Conservation (phyloP, 1,140 invertebrate genomes). For the Nymphalis io region DNA sequence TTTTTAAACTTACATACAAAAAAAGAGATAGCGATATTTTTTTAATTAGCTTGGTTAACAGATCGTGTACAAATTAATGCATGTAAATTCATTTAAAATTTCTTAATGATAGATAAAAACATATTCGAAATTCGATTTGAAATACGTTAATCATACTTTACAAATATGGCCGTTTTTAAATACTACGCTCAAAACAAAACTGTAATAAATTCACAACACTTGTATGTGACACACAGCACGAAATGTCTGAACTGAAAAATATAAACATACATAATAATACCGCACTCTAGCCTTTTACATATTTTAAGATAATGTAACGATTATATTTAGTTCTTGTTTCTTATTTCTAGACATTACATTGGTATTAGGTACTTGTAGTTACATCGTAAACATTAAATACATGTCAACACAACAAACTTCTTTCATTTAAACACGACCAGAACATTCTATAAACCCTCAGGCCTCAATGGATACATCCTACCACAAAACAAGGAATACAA, state of each 20-base stretch:
- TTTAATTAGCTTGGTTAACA: too few species aligned
- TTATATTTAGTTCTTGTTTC: conserved; percentile 61
- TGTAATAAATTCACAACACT: conserved; percentile 17
- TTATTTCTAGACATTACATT: conserved; percentile 64
- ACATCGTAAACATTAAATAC: conserved; percentile 79
- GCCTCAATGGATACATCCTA: neutral
- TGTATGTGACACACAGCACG: conserved; percentile 7
- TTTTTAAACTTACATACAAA: too few species aligned
- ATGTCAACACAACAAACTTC: conserved; percentile 77
- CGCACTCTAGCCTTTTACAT: conserved; percentile 61
- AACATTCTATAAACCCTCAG: conserved; percentile 6
- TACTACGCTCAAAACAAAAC: conserved; percentile 25
- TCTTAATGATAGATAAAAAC: too few species aligned
- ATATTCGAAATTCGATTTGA: neutral
- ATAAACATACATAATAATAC: conserved; percentile 29
- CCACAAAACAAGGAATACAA: neutral
- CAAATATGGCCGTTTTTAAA: neutral
- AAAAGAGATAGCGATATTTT: too few species aligned
- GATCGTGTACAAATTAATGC: too few species aligned
- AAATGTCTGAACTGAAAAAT: neutral
- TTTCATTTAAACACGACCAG: conserved; percentile 74
- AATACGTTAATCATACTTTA: neutral
- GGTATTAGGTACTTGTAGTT: conserved; percentile 73
- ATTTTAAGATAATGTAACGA: conserved; percentile 61
- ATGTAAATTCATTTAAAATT: too few species aligned